Conservation (phyloP, 2,888 invertebrate genomes). For the Alentia gelatinosa region DNA sequence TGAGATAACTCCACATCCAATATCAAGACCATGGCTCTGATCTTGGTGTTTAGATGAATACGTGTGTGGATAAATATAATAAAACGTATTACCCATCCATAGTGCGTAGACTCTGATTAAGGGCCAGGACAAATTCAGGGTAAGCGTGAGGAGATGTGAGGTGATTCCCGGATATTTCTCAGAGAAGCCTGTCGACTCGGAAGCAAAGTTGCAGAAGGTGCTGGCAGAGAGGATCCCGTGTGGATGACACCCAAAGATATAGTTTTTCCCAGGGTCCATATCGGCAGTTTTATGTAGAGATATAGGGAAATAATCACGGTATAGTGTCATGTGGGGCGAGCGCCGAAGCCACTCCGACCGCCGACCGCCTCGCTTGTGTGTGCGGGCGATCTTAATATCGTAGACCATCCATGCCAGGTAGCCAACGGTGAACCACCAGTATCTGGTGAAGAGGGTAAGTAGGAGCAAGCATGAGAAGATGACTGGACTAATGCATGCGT, state of each 20-base stretch:
- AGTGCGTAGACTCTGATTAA: constrained; percentile 87
- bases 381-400: constrained; percentile 85
- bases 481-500: constrained; percentile 82
- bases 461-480: constrained; percentile 81
- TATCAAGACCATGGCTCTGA: no score
- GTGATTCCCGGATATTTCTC: constrained; percentile 81
- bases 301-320: constrained; percentile 90
- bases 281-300: constrained; percentile 90
- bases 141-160: constrained; percentile 84
- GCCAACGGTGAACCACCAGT: constrained; percentile 77
- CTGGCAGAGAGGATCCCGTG: constrained; percentile 90
- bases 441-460: constrained; percentile 82
- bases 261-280: constrained; percentile 89
- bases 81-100: constrained; percentile 82
- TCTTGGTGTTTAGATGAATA: no score
- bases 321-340: constrained; percentile 86
- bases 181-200: constrained; percentile 83
- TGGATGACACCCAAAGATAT: constrained; percentile 91
- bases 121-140: constrained; percentile 88
- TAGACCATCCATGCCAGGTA: constrained; percentile 79
- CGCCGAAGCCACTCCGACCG: constrained; percentile 84
- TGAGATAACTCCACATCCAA: no score
- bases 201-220: constrained; percentile 89
- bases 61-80: no score
- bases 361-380: constrained; percentile 83